Conservation (phyloP, 2,888 invertebrate species). For the Nowickia ferox region DNA sequence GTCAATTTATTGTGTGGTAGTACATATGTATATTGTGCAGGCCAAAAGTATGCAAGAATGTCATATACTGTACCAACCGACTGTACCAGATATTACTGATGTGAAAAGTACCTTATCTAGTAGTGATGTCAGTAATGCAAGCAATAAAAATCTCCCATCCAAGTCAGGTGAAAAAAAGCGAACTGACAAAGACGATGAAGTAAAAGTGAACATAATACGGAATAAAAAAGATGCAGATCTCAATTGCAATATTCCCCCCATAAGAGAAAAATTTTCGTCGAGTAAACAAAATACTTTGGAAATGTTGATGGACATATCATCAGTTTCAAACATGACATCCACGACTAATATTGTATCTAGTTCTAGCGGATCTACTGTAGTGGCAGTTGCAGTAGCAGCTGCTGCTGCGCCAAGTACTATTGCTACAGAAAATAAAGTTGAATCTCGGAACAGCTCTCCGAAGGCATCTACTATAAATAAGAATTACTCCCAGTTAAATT, state of each 20-base stretch:
- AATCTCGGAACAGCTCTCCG: slow-evolving; percentile 77
- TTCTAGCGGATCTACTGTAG: slow-evolving; percentile 73
- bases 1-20: slow-evolving; percentile 84
- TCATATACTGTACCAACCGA: slow-evolving; percentile 86
- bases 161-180: slow-evolving; percentile 45
- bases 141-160: slow-evolving; percentile 15
- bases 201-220: slow-evolving; percentile 66
- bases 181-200: slow-evolving; percentile 20
- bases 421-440: slow-evolving; percentile 61
- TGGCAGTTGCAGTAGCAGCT: slow-evolving; percentile 76
- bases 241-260: slow-evolving; percentile 56
- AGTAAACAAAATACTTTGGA: slow-evolving; percentile 75
- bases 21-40: slow-evolving; percentile 90
- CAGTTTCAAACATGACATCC: slow-evolving; percentile 34
- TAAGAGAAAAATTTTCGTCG: slow-evolving; percentile 73
- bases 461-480: slow-evolving; percentile 75
- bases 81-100: slow-evolving; percentile 78
- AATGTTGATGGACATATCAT: slow-evolving; percentile 76
- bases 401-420: slow-evolving; percentile 76
- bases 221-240: slow-evolving; percentile 49
- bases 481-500: slow-evolving; percentile 85
- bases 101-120: slow-evolving; percentile 76
- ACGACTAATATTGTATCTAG: slow-evolving; percentile 62
- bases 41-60: slow-evolving; percentile 93
- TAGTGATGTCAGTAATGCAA: slow-evolving; percentile 68